Evolutionary conservation across 2,797 vertebrate genomes (phyloP).

Genomic region (Brachyalestes nurse): DNA sequence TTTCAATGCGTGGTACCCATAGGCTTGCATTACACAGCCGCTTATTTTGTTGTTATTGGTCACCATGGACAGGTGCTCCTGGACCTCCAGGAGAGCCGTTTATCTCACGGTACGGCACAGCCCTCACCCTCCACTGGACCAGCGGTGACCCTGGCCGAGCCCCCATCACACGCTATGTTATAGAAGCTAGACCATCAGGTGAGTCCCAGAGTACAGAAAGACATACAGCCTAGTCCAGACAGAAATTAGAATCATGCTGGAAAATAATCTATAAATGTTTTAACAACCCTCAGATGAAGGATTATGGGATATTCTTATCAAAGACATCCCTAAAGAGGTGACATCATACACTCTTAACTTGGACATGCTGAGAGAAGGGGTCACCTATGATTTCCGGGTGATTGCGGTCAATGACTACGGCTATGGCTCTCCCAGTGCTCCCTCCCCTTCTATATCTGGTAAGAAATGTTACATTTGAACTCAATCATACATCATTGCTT

Average conservation of each 20-base stretch:
- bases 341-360: slow-evolving; percentile 96
- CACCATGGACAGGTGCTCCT: slow-evolving; percentile 83
- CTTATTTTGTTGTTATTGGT: slow-evolving; percentile 2
- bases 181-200: slow-evolving; percentile 96
- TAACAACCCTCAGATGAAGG: slow-evolving; percentile 85
- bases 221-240: neutral
- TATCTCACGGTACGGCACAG: slow-evolving; percentile 90
- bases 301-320: slow-evolving; percentile 97
- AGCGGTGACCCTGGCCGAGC: slow-evolving; percentile 92
- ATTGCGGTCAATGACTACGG: slow-evolving; percentile 97
- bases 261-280: neutral
- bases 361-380: slow-evolving; percentile 91
- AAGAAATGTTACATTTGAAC: neutral
- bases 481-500: no score
- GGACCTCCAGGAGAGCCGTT: slow-evolving; percentile 94
- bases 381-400: slow-evolving; percentile 96
- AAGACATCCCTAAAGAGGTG: slow-evolving; percentile 97
- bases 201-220: slow-evolving; percentile 26
- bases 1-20: neutral
- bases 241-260: neutral
- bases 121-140: slow-evolving; percentile 95
- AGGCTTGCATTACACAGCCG: neutral
- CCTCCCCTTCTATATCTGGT: slow-evolving; percentile 96
- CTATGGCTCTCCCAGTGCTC: slow-evolving; percentile 92
- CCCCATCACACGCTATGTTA: slow-evolving; percentile 93